Base-by-base conservation (phyloP, 1,140 invertebrate genomes). In the Laupala kohalensis region DNA sequence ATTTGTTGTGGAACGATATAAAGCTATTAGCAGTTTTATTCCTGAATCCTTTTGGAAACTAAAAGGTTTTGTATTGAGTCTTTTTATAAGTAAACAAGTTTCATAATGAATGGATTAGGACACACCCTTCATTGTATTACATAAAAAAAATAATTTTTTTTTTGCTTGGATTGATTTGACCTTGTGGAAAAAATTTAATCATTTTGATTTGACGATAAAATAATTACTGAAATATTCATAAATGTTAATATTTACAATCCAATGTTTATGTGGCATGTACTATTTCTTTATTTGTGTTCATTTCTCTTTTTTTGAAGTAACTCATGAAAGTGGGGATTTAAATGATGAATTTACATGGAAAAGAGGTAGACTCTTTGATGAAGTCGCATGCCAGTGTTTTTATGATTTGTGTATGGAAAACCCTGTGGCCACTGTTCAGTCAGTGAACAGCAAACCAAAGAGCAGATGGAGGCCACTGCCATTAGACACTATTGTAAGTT, bases 381-480 rank as follows among this genome's bases (percentile, higher is more conserved):
- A 94, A 80, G 80, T 88, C 25, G 88, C 90, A 0, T 95, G 92
- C 77, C 83, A 92, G 77, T 87, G 93, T 27, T 84, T 96, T 69
- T 87, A 92, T 75, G 87, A 95, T 70, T 85, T 91, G 5, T 94
- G 92, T 73, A 76, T 84, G 66, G 89, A 96, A 79, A 88, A 88
- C 76, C 90, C 90, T 5, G 80, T 80, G 25, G 96, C 95, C 0
- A 90, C 81, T 65, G 94, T 99, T 0, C 84, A 88, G 71, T 90
- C 89, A 77, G 89, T 99, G 5, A 88, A 86, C 24, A 90, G 87
- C 63, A 96, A 97, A 80, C 92, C 91, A 0, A 99, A 98, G 81
- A 92, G 86, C 70, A 99, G 99, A 83, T 99, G 95, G 95, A 84
- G 98, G 77, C 98, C 98, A 19, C 77, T 91, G 64, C 94, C 97